A percentile compares a stretch with the other conserved stretches of the same genome.
These are phyloP conservation scores for Oncorhynchus tshawytscha DNA, from an alignment of 2,113 vertebrate species.

Conservation along the genomic window DNA sequence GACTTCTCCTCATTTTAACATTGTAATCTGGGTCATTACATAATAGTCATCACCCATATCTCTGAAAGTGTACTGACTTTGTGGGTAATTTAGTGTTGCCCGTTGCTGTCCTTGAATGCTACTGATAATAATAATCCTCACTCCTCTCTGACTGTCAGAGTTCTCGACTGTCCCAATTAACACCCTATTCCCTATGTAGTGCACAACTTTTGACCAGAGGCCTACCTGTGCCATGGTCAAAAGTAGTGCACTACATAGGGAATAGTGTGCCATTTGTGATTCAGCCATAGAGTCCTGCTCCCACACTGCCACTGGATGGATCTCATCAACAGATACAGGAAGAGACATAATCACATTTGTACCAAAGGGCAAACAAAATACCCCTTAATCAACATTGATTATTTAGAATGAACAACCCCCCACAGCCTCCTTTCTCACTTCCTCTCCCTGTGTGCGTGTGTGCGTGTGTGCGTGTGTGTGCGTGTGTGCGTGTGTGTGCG, in stretches of 20 bases:
- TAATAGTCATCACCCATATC: neutral
- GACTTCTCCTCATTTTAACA: too few relatives aligned
- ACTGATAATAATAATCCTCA: too few relatives aligned
- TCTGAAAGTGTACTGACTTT: neutral
- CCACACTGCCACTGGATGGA: too few relatives aligned
- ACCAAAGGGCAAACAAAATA: neutral
- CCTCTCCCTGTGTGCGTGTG: neutral
- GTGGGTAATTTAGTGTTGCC: neutral
- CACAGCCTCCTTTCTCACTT: neutral
- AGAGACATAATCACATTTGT: neutral
- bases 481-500: too few relatives aligned
- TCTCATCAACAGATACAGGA: neutral
- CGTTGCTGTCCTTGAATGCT: neutral
- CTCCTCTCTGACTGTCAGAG: too few relatives aligned
- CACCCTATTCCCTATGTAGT: too few relatives aligned
- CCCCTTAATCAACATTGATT: neutral
- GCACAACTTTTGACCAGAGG: too few relatives aligned
- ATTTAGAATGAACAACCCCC: neutral
- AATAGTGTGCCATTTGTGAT: neutral
- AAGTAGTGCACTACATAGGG: neutral
- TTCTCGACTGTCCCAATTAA: too few relatives aligned
- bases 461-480: too few relatives aligned
- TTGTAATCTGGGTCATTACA: too few relatives aligned
- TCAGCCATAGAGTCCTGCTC: neutral
- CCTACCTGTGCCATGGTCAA: too few relatives aligned